These are phyloP conservation scores for Hyles euphorbiae DNA, from an alignment of 1,140 invertebrate genomes.

Conservation along the genomic window DNA sequence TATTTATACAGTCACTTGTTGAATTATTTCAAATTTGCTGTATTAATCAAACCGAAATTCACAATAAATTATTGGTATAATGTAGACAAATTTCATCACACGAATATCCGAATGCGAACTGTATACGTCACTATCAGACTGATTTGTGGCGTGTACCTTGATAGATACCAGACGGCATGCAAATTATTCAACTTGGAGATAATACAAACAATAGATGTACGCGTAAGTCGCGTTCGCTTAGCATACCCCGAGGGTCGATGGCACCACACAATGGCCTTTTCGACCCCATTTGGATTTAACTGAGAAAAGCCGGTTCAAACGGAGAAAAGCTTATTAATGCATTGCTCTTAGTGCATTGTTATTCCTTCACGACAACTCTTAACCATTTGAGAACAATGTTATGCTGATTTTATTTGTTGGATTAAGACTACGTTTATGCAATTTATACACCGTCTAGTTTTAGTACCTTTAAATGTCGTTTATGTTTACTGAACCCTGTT, in stretches of 20 bases:
- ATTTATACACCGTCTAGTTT: too few relatives aligned
- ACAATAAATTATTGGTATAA: too few relatives aligned
- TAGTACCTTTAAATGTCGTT: too few relatives aligned
- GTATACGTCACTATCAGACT: background rate
- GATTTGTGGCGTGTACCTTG: slow-evolving; percentile 10
- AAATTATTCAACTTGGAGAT: slow-evolving; percentile 2
- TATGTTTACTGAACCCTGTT: too few relatives aligned
- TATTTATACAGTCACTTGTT: too few relatives aligned
- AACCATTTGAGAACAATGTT: too few relatives aligned
- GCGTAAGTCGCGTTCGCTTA: slow-evolving; percentile 16
- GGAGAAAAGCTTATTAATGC: slow-evolving; percentile 2
- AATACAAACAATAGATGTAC: slow-evolving; percentile 18
- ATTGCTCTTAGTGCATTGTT: slow-evolving; percentile 4
- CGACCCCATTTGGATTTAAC: slow-evolving; percentile 5
- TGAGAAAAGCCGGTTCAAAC: slow-evolving; percentile 2
- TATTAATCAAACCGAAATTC: too few relatives aligned
- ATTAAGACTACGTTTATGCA: too few relatives aligned
- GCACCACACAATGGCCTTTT: slow-evolving; percentile 16
- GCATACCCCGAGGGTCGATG: slow-evolving; percentile 15
- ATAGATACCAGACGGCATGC: slow-evolving; percentile 2
- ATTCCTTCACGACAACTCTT: background rate
- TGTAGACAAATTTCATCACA: too few relatives aligned
- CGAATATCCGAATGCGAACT: too few relatives aligned
- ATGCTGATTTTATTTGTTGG: too few relatives aligned
- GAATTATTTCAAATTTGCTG: too few relatives aligned